Evolutionary conservation across 1,140 invertebrate species (phyloP), one percentile per base, ranked within the genome.

Genomic region (Ylistrum balloti): DNA sequence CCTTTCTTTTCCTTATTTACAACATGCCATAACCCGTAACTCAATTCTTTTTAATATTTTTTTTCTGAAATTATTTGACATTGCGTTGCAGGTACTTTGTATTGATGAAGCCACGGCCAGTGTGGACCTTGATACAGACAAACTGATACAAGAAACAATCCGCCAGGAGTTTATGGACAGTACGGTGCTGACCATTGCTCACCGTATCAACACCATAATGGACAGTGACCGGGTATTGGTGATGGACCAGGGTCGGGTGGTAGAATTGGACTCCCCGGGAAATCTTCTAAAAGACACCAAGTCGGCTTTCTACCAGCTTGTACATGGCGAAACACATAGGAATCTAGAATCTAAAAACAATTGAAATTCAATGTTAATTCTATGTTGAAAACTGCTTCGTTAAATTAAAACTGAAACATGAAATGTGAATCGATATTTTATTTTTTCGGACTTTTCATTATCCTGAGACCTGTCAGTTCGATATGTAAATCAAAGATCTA

Each of bases 61-160:
- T n/a, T n/a, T n/a, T n/a, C n/a, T n/a, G n/a, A n/a, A n/a, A n/a
- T 38, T 17, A 45, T 45, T 17, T 86, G 5, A 33, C 33, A 33
- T 89, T 56, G 33, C 17, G 86, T 88, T 89, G 9, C 89, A 95
- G 94, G 91, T 95, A 33, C 87, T 95, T 33, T 95, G 94, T 91
- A 94, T 95, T 33, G 94, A 95, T 90, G 97, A 98, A 95, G 97
- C 97, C 0, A 97, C 97, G 20, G 97, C 97, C 0, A 98, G 98
- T 95, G 97, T 99, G 56, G 99, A 99, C 96, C 97, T 97, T 88
- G 98, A 98, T 91, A 99, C 98, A 0, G 98, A 98, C 93, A 96
- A 97, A 33, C 96, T 97, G 2, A 96, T 98, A 22, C 97, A 98
- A 88, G 95, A 97, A 87, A 97, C 97, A 13, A 97, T 98, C 5